A percentile compares a stretch with the other conserved stretches of the same genome.
phyloP scores from a whole-genome alignment of 2,888 invertebrate species.

The Balanococcus diminutus region DNA sequence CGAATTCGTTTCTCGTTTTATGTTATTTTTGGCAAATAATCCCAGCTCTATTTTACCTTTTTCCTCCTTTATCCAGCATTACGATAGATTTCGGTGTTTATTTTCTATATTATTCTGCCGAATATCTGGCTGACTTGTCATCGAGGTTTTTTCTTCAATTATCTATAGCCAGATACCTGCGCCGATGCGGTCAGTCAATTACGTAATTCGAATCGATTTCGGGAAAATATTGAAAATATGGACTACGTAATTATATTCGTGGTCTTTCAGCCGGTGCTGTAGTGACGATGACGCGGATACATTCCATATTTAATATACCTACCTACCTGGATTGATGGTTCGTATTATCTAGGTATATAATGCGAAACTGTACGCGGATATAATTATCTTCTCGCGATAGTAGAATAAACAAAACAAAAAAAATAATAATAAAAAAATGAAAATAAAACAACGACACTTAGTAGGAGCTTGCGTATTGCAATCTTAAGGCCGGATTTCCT shows the following conservation, averaged over 20 bases:
- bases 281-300: not conserved
- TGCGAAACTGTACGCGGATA: not conserved
- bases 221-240: not conserved
- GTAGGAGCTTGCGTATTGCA: not conserved
- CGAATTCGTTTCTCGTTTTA: not conserved
- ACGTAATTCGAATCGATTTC: not conserved
- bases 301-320: not conserved
- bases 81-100: not conserved
- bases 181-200: not conserved
- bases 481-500: not conserved
- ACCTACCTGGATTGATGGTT: not conserved
- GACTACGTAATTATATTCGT: not conserved
- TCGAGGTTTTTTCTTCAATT: not conserved
- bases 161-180: not conserved
- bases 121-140: not conserved
- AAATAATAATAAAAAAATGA: no score
- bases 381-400: not conserved
- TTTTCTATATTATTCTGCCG: not conserved
- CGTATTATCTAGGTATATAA: not conserved
- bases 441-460: not conserved
- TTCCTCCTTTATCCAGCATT: not conserved
- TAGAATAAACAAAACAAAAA: not conserved
- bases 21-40: not conserved
- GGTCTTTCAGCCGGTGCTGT: not conserved
- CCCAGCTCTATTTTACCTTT: not conserved